Evolutionary conservation across 2,888 invertebrate genomes (phyloP).

Genomic region (Linyphia triangularis): DNA sequence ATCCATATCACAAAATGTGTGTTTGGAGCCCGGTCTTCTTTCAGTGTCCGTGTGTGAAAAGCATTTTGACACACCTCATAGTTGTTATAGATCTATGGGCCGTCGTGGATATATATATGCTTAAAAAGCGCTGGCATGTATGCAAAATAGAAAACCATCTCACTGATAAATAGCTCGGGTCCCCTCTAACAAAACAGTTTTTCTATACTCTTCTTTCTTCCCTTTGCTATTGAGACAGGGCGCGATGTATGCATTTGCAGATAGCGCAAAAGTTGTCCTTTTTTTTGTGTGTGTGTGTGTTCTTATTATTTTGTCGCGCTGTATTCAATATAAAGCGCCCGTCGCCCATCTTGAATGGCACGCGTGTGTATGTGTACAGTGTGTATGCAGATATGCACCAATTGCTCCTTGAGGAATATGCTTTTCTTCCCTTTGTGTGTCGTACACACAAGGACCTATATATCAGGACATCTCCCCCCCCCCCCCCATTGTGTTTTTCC

Average conservation of each 20-base stretch:
- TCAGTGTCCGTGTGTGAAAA: constrained; percentile 72
- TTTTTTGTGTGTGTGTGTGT: no score
- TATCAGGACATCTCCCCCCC: constrained; percentile 53
- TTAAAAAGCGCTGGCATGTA: constrained; percentile 71
- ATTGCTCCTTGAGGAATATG: constrained; percentile 72
- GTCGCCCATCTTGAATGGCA: constrained; percentile 53
- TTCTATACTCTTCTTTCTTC: background rate
- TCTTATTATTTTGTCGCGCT: background rate
- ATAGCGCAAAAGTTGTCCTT: constrained; percentile 65
- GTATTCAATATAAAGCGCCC: constrained; percentile 11
- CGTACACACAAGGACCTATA: constrained; percentile 63
- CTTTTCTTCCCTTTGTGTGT: constrained; percentile 62
- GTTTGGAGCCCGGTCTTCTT: constrained; percentile 70
- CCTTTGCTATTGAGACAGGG: constrained; percentile 9
- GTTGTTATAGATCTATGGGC: constrained; percentile 70
- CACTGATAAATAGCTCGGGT: constrained; percentile 72
- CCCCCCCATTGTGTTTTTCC: constrained; percentile 55
- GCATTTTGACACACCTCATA: constrained; percentile 74
- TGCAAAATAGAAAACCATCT: constrained; percentile 75
- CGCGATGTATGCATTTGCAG: constrained; percentile 68
- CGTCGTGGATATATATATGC: constrained; percentile 52
- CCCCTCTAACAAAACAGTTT: constrained; percentile 68
- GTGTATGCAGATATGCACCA: constrained; percentile 75
- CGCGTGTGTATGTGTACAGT: background rate
- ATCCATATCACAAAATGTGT: constrained; percentile 52